Percentiles rank a stretch among this genome's conserved stretches.
Evolutionary conservation across 2,113 vertebrate genomes (phyloP).

Genomic region (Etheostoma cragini): DNA sequence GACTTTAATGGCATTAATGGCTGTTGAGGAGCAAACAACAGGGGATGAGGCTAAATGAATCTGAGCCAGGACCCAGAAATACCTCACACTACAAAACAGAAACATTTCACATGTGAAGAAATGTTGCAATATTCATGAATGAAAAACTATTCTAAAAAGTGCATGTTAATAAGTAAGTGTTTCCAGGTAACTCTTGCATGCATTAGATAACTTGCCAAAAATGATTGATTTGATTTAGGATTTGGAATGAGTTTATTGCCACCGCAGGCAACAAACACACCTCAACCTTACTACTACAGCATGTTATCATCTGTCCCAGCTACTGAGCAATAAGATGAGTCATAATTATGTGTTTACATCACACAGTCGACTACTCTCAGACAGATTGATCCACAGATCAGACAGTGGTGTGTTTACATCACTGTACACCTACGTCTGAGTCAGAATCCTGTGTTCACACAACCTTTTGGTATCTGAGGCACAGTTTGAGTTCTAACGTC

Average conservation of each 20-base stretch:
- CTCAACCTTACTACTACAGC: not conserved
- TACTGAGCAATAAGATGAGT: not conserved
- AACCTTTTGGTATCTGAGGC: not conserved
- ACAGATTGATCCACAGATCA: slow-evolving; percentile 61
- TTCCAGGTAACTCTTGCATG: not conserved
- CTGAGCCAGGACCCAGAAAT: slow-evolving; percentile 7
- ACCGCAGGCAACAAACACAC: slow-evolving; percentile 24
- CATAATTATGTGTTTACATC: slow-evolving; percentile 55
- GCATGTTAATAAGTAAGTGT: slow-evolving; percentile 5
- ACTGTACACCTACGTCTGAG: slow-evolving; percentile 10
- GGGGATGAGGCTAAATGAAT: slow-evolving; percentile 37
- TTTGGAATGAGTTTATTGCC: slow-evolving; percentile 5
- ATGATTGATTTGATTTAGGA: slow-evolving; percentile 29
- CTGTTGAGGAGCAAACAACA: slow-evolving; percentile 44
- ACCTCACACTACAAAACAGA: not conserved
- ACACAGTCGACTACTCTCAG: slow-evolving; percentile 28
- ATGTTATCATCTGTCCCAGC: not conserved
- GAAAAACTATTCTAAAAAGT: not conserved
- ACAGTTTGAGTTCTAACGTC: not conserved
- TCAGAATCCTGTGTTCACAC: slow-evolving; percentile 15
- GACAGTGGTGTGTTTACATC: slow-evolving; percentile 28
- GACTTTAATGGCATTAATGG: slow-evolving; percentile 63
- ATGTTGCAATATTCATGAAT: too few relatives aligned
- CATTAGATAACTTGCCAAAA: slow-evolving; percentile 8
- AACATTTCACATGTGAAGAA: not conserved